Base-by-base conservation (phyloP, 2,797 vertebrate genomes). In the Netta rufina region DNA sequence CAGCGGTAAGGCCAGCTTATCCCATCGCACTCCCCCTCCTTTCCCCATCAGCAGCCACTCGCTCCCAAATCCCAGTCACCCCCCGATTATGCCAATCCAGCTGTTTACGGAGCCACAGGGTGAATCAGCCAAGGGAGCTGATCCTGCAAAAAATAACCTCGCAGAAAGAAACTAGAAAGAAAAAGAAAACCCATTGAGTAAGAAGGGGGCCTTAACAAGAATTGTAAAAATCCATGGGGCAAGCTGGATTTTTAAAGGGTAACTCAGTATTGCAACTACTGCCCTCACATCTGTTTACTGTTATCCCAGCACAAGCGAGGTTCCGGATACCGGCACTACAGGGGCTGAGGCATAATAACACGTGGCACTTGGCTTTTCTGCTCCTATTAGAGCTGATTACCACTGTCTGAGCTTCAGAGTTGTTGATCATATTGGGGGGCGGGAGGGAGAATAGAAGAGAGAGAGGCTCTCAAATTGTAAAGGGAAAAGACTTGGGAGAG, bases 351-450 rank as follows among this genome's bases (percentile, higher is more conserved):
- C 90, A 92, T 84, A 95, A 94, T 20, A 95, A 91, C 49, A 27
- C 30, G 4, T 92, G 94, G 94, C 94, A 96, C 95, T 96, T 22
- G 92, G 92, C 80, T 96, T 93, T 58, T 82, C 96, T 95, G 90
- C 95, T 97, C 94, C 88, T 90, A 96, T 96, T 96, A 96, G 95
- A 79, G 92, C 95, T 95, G 95, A 96, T 97, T 96, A 92, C 94
- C 92, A 89, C 95, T 95, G 83, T 80, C 90, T 93, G 90, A 95
- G 47, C 47, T 71, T 32, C 83, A 57, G 85, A 4, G 47, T 1
- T 67, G 76, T 30, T 93, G 92, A 90, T 89, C 90, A 4, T 38
- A 70, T 71, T 47, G 13, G 51, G 74, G 51, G 53, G 62, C 5
- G 12, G 36, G 73, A 74, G n/a, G 28, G 39, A 32, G 69, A n/a